These are phyloP conservation scores for Phenganax subtilis DNA, from an alignment of 92 coral and sea anemone genomes.

Conservation along the genomic window DNA sequence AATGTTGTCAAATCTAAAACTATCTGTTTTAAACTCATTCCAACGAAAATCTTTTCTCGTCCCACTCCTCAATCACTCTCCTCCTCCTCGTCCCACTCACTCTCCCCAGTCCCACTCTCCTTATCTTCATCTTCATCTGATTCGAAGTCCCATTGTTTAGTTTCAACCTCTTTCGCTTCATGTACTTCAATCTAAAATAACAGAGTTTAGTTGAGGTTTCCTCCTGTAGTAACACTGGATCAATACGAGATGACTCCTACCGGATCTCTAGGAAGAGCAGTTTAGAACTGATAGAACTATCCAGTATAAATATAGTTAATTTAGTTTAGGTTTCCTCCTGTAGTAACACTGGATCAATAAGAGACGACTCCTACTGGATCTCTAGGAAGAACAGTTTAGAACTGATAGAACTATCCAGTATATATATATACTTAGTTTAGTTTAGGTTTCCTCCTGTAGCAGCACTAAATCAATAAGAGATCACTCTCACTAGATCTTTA, in stretches of 20 bases:
- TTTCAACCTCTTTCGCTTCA: constrained; percentile 85
- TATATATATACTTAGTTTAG: too few species aligned
- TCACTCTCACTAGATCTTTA: not conserved
- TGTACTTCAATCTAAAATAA: constrained; percentile 70
- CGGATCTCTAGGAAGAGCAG: not conserved
- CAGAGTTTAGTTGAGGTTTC: not conserved
- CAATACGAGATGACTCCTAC: not conserved
- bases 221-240: not conserved
- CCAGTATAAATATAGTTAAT: not conserved
- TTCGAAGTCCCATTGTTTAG: constrained; percentile 98
- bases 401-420: too few species aligned
- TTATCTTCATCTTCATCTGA: constrained; percentile 79
- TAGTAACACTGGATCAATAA: too few species aligned
- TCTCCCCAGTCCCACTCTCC: constrained; percentile 89
- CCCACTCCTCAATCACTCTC: constrained; percentile 78
- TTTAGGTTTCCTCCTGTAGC: too few species aligned
- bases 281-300: not conserved
- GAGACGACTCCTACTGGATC: too few species aligned
- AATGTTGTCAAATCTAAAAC: not conserved
- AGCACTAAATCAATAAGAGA: too few species aligned
- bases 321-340: too few species aligned
- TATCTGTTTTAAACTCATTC: not conserved
- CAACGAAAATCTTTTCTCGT: constrained; percentile 19
- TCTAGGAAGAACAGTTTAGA: too few species aligned
- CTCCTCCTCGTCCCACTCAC: constrained; percentile 85